phyloP scores from a whole-genome alignment of 2,888 invertebrate genomes.

The Lysandra coridon region DNA sequence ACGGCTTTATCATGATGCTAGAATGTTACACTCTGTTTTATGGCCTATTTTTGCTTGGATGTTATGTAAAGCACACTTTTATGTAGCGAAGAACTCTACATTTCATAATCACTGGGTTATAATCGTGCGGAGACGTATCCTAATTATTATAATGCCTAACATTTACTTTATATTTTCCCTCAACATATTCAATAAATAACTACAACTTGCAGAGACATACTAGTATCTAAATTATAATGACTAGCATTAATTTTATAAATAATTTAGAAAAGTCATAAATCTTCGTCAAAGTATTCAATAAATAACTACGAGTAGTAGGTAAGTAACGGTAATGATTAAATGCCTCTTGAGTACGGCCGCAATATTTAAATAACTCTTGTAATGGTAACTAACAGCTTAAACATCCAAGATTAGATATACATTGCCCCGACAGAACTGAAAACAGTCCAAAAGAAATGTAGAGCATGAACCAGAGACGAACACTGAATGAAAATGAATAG shows the following conservation, averaged over 20 bases:
- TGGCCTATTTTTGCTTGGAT: neutral
- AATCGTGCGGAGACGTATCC: too few species aligned
- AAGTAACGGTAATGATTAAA: too few species aligned
- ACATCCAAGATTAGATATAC: neutral
- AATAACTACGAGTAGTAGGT: neutral
- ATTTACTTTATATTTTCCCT: too few species aligned
- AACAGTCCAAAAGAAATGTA: neutral
- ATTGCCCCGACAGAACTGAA: neutral
- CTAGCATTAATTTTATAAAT: neutral
- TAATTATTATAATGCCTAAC: too few species aligned
- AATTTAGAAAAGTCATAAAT: neutral
- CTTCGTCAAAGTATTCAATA: neutral
- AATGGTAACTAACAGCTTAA: neutral
- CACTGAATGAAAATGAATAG: conserved; percentile 17
- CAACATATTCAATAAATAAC: too few species aligned
- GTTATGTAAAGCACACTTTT: neutral
- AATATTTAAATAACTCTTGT: neutral
- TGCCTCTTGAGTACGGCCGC: too few species aligned
- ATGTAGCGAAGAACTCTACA: neutral
- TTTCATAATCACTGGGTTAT: too few species aligned
- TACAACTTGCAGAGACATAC: too few species aligned
- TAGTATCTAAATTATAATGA: too few species aligned
- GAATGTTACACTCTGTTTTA: neutral
- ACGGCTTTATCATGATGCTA: neutral
- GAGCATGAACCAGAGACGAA: conserved; percentile 4